Percentiles rank a stretch among this genome's conserved stretches.
These are phyloP conservation scores for Gryllus longicercus DNA, from an alignment of 2,888 invertebrate species.

Conservation along the genomic window DNA sequence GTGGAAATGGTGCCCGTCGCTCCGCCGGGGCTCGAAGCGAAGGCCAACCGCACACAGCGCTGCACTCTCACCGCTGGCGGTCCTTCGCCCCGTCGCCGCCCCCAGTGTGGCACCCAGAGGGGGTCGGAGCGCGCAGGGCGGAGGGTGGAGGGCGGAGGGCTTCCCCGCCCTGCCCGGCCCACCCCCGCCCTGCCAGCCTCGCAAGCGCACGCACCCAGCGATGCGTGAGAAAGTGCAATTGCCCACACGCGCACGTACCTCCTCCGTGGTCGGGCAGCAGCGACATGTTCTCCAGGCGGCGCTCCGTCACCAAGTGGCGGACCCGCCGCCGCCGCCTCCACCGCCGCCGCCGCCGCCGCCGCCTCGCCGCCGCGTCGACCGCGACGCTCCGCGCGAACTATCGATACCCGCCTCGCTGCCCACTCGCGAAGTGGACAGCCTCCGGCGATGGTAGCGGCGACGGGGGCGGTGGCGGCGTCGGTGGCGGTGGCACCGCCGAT, in stretches of 20 bases:
- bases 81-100: background rate
- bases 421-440: background rate
- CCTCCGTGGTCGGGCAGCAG: conserved; percentile 10
- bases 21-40: no score
- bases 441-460: no score
- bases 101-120: background rate
- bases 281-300: conserved; percentile 29
- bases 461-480: no score
- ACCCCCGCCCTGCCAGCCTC: no score
- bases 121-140: background rate
- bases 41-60: no score
- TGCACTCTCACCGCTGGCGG: no score
- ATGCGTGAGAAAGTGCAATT: no score
- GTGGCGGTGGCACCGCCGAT: no score
- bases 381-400: background rate
- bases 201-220: no score
- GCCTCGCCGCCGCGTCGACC: background rate
- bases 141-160: background rate
- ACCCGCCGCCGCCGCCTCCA: background rate
- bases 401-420: background rate
- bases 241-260: background rate
- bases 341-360: background rate
- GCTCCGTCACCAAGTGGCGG: conserved; percentile 29
- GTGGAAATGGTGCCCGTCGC: no score
- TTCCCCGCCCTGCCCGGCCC: no score